Conservation (phyloP, 2,888 invertebrate species). For the Prionchulus punctatus region DNA sequence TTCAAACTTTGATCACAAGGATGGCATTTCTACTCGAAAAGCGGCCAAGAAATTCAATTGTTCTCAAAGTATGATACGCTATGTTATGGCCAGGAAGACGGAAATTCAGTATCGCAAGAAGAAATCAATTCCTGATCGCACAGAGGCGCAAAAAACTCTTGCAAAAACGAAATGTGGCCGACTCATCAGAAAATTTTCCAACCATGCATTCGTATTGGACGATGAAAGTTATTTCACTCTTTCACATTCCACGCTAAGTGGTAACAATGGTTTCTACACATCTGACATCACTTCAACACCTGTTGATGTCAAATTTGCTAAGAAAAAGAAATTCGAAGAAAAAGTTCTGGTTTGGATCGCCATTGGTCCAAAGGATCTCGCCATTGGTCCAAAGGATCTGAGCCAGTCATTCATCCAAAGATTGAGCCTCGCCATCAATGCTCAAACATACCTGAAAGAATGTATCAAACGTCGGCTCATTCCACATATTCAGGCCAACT, state of each 20-base stretch:
- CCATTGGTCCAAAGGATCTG: background rate
- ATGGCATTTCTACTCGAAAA: background rate
- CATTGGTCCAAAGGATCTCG: too few relatives aligned
- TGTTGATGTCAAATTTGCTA: background rate
- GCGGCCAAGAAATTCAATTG: background rate
- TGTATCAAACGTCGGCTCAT: slow-evolving; percentile 7
- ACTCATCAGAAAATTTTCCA: background rate
- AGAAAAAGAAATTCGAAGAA: slow-evolving; percentile 7
- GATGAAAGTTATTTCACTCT: background rate
- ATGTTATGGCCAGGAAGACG: too few relatives aligned
- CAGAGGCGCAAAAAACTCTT: background rate
- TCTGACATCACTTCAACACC: background rate
- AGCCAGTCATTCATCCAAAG: background rate
- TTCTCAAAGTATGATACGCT: too few relatives aligned
- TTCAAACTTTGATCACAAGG: background rate
- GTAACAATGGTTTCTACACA: background rate
- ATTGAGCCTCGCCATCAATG: slow-evolving; percentile 9
- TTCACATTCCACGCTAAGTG: background rate
- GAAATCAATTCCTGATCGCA: background rate
- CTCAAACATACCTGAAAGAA: slow-evolving; percentile 1
- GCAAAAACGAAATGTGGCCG: slow-evolving; percentile 1
- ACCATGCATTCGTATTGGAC: background rate
- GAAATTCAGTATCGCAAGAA: background rate
- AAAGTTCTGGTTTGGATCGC: slow-evolving; percentile 2
- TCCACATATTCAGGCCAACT: slow-evolving; percentile 10